These are phyloP conservation scores for Hemaris fuciformis DNA, from an alignment of 2,888 invertebrate genomes.

Conservation along the genomic window DNA sequence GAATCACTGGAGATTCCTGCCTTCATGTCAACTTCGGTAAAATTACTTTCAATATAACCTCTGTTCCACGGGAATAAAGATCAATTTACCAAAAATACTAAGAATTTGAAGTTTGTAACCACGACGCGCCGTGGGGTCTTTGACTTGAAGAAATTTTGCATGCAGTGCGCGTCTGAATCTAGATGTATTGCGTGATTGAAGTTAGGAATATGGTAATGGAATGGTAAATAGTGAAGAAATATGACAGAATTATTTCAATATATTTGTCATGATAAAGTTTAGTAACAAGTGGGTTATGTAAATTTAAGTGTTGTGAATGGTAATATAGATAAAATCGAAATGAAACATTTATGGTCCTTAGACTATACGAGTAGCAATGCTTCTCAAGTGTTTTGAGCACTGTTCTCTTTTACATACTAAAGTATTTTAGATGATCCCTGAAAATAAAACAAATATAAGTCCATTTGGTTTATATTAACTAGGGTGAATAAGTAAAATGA, in stretches of 20 bases:
- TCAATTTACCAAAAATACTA: not conserved
- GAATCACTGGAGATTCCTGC: slow-evolving; percentile 29
- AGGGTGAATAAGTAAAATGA: too few species aligned
- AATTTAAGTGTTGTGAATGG: slow-evolving; percentile 9
- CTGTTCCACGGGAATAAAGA: not conserved
- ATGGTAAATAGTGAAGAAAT: not conserved
- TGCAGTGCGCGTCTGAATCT: slow-evolving; percentile 33
- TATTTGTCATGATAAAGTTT: slow-evolving; percentile 1
- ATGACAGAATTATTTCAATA: not conserved
- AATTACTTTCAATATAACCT: not conserved
- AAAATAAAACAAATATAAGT: too few species aligned
- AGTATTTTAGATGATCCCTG: too few species aligned
- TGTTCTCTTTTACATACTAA: too few species aligned
- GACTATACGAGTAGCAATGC: too few species aligned
- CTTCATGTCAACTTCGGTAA: slow-evolving; percentile 12
- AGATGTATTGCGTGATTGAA: slow-evolving; percentile 32
- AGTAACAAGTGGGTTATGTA: not conserved
- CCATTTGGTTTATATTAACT: too few species aligned
- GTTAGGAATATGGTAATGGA: not conserved
- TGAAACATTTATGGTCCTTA: too few species aligned
- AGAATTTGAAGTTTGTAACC: slow-evolving; percentile 1
- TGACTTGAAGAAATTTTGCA: slow-evolving; percentile 35
- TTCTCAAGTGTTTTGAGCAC: too few species aligned
- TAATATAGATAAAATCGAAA: not conserved
- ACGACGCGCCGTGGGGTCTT: slow-evolving; percentile 19